phyloP scores from a whole-genome alignment of 2,888 invertebrate species.

The Schizotus pectinicornis region DNA sequence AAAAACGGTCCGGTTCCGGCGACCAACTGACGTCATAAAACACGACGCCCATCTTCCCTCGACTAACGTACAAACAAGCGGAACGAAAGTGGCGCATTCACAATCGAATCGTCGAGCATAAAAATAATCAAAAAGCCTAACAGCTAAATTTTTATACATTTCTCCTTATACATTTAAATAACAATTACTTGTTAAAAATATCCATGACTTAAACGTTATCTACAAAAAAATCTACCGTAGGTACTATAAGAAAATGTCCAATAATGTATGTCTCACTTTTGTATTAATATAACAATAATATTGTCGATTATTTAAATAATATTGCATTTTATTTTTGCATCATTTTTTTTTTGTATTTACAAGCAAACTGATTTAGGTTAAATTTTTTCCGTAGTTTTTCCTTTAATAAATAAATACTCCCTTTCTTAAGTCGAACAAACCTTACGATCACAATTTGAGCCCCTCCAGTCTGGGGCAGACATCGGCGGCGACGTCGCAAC shows the following conservation, averaged over 20 bases:
- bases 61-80: neutral
- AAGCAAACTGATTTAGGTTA: slow-evolving; percentile 7
- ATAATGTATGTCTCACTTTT: slow-evolving; percentile 35
- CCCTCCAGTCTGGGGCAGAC: slow-evolving; percentile 54
- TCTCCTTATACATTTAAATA: slow-evolving; percentile 48
- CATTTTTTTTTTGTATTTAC: slow-evolving; percentile 26
- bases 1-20: slow-evolving; percentile 9
- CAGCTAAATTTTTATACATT: slow-evolving; percentile 20
- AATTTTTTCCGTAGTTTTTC: slow-evolving; percentile 4
- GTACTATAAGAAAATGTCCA: slow-evolving; percentile 11
- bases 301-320: slow-evolving; percentile 44
- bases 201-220: slow-evolving; percentile 32
- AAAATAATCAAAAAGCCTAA: slow-evolving; percentile 21
- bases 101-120: slow-evolving; percentile 20
- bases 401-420: slow-evolving; percentile 24
- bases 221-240: slow-evolving; percentile 30
- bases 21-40: neutral
- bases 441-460: slow-evolving; percentile 51
- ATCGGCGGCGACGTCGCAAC: slow-evolving; percentile 42
- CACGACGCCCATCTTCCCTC: neutral
- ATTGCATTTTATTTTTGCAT: slow-evolving; percentile 35
- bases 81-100: too few relatives aligned
- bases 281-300: slow-evolving; percentile 36
- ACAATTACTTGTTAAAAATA: slow-evolving; percentile 41
- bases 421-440: slow-evolving; percentile 26